Evolutionary conservation across 2,113 vertebrate species (phyloP).

Genomic region (Myiozetetes cayanensis): DNA sequence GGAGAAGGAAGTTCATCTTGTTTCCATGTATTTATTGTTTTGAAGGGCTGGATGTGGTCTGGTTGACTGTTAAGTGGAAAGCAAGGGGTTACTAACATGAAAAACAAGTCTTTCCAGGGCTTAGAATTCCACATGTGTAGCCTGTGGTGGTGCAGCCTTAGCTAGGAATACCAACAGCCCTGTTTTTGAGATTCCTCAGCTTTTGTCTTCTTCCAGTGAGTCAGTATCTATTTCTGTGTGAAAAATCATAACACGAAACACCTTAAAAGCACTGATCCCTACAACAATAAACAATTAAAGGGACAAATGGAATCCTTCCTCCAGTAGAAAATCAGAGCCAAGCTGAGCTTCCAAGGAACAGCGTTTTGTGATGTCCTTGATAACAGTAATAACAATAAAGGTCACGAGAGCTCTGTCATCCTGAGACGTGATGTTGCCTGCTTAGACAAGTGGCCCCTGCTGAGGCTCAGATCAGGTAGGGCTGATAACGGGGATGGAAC

Average conservation of each 20-base stretch:
- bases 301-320: background rate
- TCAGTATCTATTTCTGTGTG: background rate
- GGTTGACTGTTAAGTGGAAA: background rate
- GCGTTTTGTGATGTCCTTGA: background rate
- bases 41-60: background rate
- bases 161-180: background rate
- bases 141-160: background rate
- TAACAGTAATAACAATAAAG: conserved; percentile 13
- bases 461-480: background rate
- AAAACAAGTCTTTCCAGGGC: background rate
- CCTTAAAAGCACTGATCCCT: background rate
- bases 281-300: background rate
- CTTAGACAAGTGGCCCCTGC: background rate
- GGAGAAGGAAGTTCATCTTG: background rate
- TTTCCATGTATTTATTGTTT: background rate
- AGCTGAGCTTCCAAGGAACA: background rate
- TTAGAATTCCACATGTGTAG: background rate
- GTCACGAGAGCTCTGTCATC: background rate
- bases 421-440: background rate
- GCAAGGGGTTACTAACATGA: background rate
- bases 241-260: background rate
- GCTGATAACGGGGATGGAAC: background rate
- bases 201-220: background rate
- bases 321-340: background rate
- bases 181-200: background rate